phyloP scores from a whole-genome alignment of 2,113 vertebrate genomes.

The Phoxinus phoxinus region DNA sequence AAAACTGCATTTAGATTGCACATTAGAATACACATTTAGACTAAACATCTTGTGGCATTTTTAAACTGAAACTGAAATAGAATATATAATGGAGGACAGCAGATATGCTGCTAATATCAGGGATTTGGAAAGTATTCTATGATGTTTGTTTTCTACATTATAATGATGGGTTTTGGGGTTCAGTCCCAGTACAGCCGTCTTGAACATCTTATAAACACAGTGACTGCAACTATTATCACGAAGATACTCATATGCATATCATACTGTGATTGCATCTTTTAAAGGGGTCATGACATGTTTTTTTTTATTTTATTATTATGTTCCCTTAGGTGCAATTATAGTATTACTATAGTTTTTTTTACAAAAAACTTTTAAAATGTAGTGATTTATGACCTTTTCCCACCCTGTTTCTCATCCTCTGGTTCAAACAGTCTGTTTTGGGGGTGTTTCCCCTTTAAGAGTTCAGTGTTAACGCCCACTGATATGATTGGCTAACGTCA shows the following conservation, averaged over 20 bases:
- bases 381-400: too few species aligned
- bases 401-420: too few species aligned
- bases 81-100: conserved; percentile 23
- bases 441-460: too few species aligned
- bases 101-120: conserved; percentile 59
- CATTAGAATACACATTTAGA: conserved; percentile 69
- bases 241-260: neutral
- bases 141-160: neutral
- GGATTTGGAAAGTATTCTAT: neutral
- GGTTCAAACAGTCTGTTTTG: too few species aligned
- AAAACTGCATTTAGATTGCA: conserved; percentile 74
- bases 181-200: neutral
- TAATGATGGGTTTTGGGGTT: neutral
- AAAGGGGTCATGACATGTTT: too few species aligned
- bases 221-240: neutral
- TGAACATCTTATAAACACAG: neutral
- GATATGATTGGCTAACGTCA: too few species aligned
- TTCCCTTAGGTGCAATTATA: too few species aligned
- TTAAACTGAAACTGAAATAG: neutral
- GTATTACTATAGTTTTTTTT: too few species aligned
- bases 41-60: conserved; percentile 6
- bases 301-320: too few species aligned
- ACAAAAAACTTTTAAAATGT: too few species aligned
- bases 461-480: too few species aligned
- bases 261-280: neutral